phyloP scores from a whole-genome alignment of 2,113 vertebrate species.

The Otocyon megalotis region DNA sequence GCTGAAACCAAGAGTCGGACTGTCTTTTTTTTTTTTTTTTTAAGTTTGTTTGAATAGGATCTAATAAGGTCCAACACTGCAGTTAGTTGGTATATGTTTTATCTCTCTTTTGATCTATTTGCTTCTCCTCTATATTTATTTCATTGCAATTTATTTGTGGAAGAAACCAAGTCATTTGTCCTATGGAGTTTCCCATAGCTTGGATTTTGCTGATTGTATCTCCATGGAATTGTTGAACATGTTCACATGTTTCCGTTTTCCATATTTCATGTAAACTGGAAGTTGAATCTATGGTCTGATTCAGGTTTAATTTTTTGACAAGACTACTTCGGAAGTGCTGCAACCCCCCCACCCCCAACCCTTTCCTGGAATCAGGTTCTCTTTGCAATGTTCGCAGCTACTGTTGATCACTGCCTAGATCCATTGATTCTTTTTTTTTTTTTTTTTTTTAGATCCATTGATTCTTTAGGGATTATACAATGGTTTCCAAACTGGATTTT shows the following conservation, averaged over 20 bases:
- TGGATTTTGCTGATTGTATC: conserved; percentile 10
- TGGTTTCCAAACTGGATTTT: not conserved
- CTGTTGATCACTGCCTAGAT: not conserved
- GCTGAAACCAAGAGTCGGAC: not conserved
- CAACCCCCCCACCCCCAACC: no score
- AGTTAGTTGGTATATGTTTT: not conserved
- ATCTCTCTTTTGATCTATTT: not conserved
- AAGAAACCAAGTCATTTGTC: conserved; percentile 20
- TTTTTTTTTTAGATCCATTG: no score
- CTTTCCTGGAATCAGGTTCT: not conserved
- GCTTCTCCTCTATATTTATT: not conserved
- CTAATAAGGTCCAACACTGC: not conserved
- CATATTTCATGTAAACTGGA: not conserved
- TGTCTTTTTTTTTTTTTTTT: not conserved
- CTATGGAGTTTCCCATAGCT: not conserved
- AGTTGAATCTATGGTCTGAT: not conserved
- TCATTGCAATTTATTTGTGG: not conserved
- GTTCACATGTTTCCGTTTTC: not conserved
- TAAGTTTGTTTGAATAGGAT: not conserved
- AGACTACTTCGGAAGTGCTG: not conserved
- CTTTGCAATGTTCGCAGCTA: not conserved
- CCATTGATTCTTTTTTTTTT: not conserved
- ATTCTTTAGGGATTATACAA: not conserved
- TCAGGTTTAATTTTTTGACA: not conserved
- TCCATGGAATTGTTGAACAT: not conserved